Conservation (phyloP, 2,113 vertebrate genomes). For the Macquaria australasica region DNA sequence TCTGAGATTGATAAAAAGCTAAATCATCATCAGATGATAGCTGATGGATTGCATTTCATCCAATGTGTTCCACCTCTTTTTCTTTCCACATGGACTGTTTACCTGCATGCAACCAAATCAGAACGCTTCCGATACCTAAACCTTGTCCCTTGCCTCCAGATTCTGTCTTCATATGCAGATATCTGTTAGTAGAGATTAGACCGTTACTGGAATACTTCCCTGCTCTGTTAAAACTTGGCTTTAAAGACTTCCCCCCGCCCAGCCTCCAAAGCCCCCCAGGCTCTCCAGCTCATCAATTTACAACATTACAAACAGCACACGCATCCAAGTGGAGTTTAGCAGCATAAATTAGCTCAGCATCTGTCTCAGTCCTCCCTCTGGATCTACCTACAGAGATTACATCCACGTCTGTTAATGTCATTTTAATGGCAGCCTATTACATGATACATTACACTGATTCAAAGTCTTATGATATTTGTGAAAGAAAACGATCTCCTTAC, state of each 20-base stretch:
- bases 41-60: no score
- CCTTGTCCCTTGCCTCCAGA: no score
- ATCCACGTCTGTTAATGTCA: conserved; percentile 32
- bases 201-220: conserved; percentile 10
- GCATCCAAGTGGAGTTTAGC: conserved; percentile 37
- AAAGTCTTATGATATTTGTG: background rate
- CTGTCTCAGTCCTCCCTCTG: conserved; percentile 16
- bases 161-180: no score
- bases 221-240: conserved; percentile 20
- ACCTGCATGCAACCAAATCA: no score
- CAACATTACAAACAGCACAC: conserved; percentile 31
- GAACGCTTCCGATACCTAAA: no score
- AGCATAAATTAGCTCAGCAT: conserved; percentile 51
- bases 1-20: no score
- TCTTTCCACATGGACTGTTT: no score
- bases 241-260: background rate
- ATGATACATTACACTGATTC: background rate
- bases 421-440: conserved; percentile 7
- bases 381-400: conserved; percentile 4
- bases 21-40: no score
- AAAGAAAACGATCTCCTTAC: background rate
- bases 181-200: background rate
- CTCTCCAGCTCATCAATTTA: conserved; percentile 43
- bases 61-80: no score
- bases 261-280: background rate